Evolutionary conservation across 2,888 invertebrate genomes (phyloP), one percentile per base, ranked within the genome.

Genomic region (Dolichomitus sp.): DNA sequence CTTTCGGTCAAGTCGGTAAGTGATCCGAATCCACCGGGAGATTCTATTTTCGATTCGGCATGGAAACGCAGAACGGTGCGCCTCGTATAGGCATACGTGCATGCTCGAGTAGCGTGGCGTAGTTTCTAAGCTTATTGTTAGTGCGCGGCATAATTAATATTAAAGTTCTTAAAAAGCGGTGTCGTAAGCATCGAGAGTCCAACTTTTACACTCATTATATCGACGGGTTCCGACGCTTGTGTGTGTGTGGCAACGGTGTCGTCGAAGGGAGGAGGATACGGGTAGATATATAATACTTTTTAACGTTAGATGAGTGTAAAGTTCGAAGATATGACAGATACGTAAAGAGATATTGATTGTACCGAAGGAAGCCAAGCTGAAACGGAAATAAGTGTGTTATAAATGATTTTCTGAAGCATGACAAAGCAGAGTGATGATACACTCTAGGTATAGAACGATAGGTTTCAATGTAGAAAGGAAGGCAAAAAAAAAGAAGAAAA

Each of bases 131-230:
- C 69, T 79, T 69, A 52, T 74, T 42, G 50, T 81, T 70, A 80
- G 59, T 66, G 77, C 52, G 80, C 72, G 80, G 80, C 84, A 83
- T 83, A 83, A 84, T 84, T 72, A 78, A 72, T 68, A n/a, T 75
- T 65, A 50, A 65, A 68, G 33, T 66, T 72, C 77, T 42, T 52
- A 30, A 30, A 19, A 37, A 54, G 23, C 19, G 23, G 52, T 23
- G 42, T 23, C 23, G 74, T 14, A 4, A 73, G 4, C 52, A 77
- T 65, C 42, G 61, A 37, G 37, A 33, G 30, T 33, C 40, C 61
- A 23, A 3, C 30, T 63, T 63, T 63, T 63, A n/a, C 40, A 19
- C 37, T 40, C 40, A 23, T 23, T 2, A 40, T 27, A 42, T 23
- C 42, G 40, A 42, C 40, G n/a, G 5, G 50, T 23, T 6, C 30